Evolutionary conservation across 2,797 vertebrate genomes (phyloP).

Genomic region (Chelonia mydas): DNA sequence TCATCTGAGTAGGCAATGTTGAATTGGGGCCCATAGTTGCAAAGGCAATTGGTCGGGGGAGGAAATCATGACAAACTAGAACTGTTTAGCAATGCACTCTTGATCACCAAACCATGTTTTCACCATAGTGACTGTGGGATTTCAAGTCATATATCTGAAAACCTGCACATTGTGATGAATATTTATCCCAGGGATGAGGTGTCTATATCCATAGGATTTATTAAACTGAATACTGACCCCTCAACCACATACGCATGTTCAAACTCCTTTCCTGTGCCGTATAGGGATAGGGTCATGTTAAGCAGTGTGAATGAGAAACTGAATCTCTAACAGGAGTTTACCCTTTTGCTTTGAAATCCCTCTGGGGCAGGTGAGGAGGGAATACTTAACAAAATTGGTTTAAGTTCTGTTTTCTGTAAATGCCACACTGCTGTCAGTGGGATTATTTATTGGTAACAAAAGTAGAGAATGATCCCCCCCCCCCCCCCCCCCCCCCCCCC

Average conservation of each 20-base stretch:
- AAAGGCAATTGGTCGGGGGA: background rate
- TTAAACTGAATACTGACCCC: background rate
- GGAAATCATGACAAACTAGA: background rate
- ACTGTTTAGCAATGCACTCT: background rate
- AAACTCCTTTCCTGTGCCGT: background rate
- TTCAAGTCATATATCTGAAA: background rate
- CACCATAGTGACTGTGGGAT: background rate
- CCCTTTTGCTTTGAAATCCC: background rate
- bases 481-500: fast-evolving
- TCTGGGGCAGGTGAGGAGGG: background rate
- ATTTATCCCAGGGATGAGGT: background rate
- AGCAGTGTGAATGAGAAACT: constrained; percentile 1
- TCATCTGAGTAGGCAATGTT: background rate
- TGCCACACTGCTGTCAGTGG: background rate
- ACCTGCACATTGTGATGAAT: background rate
- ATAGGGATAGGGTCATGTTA: background rate
- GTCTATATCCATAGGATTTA: fast-evolving
- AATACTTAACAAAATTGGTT: background rate
- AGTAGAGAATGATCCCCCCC: background rate
- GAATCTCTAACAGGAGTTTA: background rate
- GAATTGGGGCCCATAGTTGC: background rate
- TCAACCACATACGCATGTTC: fast-evolving
- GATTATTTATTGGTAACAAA: background rate
- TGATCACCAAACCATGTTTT: background rate
- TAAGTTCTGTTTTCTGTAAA: background rate